Evolutionary conservation across 2,113 vertebrate species (phyloP).

Genomic region (Mesocricetus auratus): DNA sequence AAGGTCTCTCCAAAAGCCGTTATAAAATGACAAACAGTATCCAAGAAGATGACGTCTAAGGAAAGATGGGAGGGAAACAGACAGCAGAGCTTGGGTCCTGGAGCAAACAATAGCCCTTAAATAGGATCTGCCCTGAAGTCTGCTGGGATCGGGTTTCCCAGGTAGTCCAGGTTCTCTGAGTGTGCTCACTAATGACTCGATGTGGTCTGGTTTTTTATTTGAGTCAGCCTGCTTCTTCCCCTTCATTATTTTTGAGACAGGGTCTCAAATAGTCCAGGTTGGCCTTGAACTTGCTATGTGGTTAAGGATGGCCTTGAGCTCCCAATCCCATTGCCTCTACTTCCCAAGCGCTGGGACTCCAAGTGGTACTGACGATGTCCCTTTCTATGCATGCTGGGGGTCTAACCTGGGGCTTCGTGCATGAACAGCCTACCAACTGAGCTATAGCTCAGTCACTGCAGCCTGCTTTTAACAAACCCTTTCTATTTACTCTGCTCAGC

Average conservation of each 20-base stretch:
- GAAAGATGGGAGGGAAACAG: slow-evolving; percentile 14
- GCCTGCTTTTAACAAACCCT: neutral
- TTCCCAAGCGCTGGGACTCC: neutral
- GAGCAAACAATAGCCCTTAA: slow-evolving; percentile 25
- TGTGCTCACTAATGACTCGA: neutral
- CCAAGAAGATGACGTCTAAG: neutral
- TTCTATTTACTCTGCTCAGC: neutral
- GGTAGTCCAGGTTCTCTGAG: slow-evolving; percentile 13
- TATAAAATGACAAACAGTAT: slow-evolving; percentile 19
- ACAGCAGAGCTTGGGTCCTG: slow-evolving; percentile 22
- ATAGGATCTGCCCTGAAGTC: neutral
- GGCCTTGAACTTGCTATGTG: neutral
- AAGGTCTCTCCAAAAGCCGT: slow-evolving; percentile 21
- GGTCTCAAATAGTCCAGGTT: neutral
- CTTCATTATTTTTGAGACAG: neutral
- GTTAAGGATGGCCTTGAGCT: too few species aligned
- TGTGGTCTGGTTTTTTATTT: slow-evolving; percentile 29
- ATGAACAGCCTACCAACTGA: neutral
- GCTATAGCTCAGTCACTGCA: neutral
- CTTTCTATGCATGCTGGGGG: neutral
- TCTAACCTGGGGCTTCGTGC: neutral
- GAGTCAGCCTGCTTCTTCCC: neutral
- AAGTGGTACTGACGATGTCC: too few species aligned
- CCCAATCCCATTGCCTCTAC: too few species aligned
- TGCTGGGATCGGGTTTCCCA: slow-evolving; percentile 15